Evolutionary conservation across 2,113 vertebrate genomes (phyloP), one percentile per base, ranked within the genome.

Genomic region (Forbesichthys agassizii): DNA sequence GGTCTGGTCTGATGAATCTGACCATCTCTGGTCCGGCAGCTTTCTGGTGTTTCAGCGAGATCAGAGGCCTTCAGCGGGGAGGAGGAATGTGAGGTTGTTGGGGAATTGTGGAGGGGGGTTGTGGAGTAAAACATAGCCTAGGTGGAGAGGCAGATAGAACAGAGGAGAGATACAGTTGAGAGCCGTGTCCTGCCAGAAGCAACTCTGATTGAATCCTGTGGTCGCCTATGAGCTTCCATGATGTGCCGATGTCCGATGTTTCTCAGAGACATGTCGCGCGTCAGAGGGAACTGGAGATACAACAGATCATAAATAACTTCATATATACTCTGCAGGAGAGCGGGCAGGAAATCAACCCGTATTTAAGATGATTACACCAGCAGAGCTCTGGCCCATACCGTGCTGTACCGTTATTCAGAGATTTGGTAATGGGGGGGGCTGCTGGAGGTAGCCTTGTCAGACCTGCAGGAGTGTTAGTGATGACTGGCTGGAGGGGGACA

Each of bases 281-380:
- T 89, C 81, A 72, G 82, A 88, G 92, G 86, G 91, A 92, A 93
- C 89, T 89, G 89, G 89, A 91, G 86, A 88, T 88, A 91, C 27
- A 91, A 92, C 89, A 87, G 88, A 91, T 90, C 83, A 27, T 27
- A 87, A 90, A 91, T 89, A 83, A 89, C 90, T 88, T 42, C 7
- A 8, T 8, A 77, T 84, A 80, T 83, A 90, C 90, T 85, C 86
- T 83, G 86, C 81, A 83, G 91, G 90, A 92, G 88, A 27, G 82
- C 84, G 84, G 78, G 85, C 92, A 93, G 93, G 93, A 95, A 94
- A 93, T 79, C 80, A 91, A 90, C 84, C 57, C 89, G 91, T 90
- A 91, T 91, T 87, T 92, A 93, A 94, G 91, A 91, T 92, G 92
- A 93, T 95, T 94, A 93, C 88, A 89, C 87, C n/a, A 88, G 85